Conservation (phyloP, 1,140 invertebrate genomes). For the Psix sp. region DNA sequence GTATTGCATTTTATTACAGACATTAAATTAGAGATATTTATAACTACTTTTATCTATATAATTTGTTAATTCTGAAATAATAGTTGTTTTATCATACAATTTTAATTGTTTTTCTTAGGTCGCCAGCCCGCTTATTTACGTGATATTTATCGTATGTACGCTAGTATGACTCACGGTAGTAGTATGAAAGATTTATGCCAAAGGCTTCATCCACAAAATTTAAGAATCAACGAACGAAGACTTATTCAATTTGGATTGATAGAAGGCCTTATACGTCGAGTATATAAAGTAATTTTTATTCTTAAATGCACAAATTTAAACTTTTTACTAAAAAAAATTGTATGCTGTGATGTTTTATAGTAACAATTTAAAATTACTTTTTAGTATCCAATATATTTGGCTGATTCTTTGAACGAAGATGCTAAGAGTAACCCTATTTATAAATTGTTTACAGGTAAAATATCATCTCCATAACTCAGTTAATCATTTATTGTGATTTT, state of each 20-base stretch:
- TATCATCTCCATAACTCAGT: too few relatives aligned
- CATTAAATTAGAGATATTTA: not conserved
- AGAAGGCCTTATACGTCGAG: conserved; percentile 88
- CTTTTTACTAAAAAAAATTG: too few relatives aligned
- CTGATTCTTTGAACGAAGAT: conserved; percentile 66
- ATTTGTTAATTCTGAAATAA: not conserved
- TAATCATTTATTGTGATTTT: too few relatives aligned
- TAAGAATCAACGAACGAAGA: conserved; percentile 88
- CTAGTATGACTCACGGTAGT: conserved; percentile 88
- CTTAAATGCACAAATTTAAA: too few relatives aligned
- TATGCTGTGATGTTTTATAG: conserved; percentile 19
- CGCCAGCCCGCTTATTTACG: conserved; percentile 77
- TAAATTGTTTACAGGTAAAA: conserved; percentile 85
- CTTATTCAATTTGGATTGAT: conserved; percentile 94
- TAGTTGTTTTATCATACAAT: not conserved
- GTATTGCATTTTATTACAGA: too few relatives aligned
- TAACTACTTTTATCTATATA: not conserved
- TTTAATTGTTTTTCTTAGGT: conserved; percentile 65
- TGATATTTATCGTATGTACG: conserved; percentile 89
- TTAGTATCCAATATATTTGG: conserved; percentile 77
- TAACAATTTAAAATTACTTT: conserved; percentile 24
- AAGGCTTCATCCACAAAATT: conserved; percentile 84
- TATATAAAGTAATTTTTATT: conserved; percentile 82
- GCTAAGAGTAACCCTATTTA: conserved; percentile 68
- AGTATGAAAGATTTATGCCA: conserved; percentile 91